Conservation (phyloP, 2,797 vertebrate species). For the Masticophis lateralis region DNA sequence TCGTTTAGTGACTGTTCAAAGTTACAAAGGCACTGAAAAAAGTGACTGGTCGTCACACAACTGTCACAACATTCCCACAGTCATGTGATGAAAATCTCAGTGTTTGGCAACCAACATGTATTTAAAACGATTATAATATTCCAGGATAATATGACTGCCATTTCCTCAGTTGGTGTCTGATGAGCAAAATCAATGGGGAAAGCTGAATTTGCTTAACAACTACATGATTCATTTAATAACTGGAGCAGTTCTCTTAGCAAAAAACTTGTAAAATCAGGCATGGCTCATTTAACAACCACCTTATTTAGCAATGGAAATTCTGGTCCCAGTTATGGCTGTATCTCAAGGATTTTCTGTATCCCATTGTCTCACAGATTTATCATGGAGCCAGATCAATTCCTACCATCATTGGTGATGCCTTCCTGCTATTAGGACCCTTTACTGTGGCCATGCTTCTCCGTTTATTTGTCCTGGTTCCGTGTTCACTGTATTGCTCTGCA, state of each 20-base stretch:
- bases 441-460: not conserved
- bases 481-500: not conserved
- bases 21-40: not conserved
- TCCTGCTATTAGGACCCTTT: not conserved
- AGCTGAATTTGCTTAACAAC: not conserved
- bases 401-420: not conserved
- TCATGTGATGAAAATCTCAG: not conserved
- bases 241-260: not conserved
- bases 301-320: not conserved
- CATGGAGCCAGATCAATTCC: not conserved
- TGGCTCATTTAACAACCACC: not conserved
- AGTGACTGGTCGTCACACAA: not conserved
- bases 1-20: not conserved
- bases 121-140: not conserved
- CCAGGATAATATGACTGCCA: not conserved
- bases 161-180: not conserved
- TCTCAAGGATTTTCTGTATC: not conserved
- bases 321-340: not conserved
- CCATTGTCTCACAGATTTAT: not conserved
- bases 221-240: not conserved
- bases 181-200: not conserved
- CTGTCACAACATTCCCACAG: not conserved
- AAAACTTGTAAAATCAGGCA: too few relatives aligned
- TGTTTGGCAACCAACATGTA: not conserved
- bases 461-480: not conserved